Conservation (phyloP, 2,797 vertebrate species). For the Gila robusta region DNA sequence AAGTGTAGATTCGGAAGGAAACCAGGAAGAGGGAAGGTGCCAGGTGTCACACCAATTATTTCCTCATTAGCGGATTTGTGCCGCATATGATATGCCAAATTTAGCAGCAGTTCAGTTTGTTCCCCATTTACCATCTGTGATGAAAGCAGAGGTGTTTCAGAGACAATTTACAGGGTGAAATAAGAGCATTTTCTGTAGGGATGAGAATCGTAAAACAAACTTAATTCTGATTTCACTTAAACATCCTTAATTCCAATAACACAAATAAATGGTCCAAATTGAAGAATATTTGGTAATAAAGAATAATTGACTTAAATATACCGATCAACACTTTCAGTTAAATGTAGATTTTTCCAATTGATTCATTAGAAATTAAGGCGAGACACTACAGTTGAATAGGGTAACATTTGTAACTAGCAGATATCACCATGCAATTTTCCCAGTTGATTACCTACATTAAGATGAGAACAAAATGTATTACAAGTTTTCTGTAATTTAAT, state of each 20-base stretch:
- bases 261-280: no score
- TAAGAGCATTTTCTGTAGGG: neutral
- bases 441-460: no score
- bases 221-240: neutral
- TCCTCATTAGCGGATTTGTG: slow-evolving; percentile 59
- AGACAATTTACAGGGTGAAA: neutral
- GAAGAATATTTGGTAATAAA: neutral
- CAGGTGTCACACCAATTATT: slow-evolving; percentile 56
- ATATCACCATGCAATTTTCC: no score
- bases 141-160: slow-evolving; percentile 51
- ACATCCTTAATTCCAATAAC: neutral
- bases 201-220: neutral
- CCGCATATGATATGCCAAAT: slow-evolving; percentile 49
- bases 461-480: no score
- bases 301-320: neutral
- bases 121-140: slow-evolving; percentile 26
- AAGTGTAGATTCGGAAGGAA: slow-evolving; percentile 15
- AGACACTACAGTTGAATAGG: no score
- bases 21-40: slow-evolving; percentile 27
- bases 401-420: no score
- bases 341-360: neutral
- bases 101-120: slow-evolving; percentile 37
- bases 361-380: neutral
- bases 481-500: no score
- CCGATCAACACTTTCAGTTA: neutral